Evolutionary conservation across 2,113 vertebrate species (phyloP), one percentile per base, ranked within the genome.

Genomic region (Pagrus major): DNA sequence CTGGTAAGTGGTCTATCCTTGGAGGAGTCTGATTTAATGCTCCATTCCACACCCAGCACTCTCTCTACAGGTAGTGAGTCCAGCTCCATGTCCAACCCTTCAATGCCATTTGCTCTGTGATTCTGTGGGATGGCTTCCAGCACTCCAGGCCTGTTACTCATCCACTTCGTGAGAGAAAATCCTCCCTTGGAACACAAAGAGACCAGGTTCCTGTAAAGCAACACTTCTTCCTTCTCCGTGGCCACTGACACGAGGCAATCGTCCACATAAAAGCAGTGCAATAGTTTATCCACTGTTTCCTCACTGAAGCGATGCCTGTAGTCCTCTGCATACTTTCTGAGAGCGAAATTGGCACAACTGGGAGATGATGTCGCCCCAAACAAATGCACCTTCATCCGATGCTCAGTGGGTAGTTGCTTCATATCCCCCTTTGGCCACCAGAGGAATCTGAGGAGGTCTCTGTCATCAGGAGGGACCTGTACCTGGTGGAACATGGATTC

Each of bases 41-140:
- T 52, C 49, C 49, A 52, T 52, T 52, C 49, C 49, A 52, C n/a
- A 52, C n/a, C 49, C 49, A 52, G 49, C 49, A 52, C 49, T 52
- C 49, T 23, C 49, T 52, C 49, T 5, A 52, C 49, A 52, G 49
- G 49, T 52, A 25, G 10, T 2, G 10, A 52, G n/a, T 52, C 49
- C 49, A 52, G 49, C 49, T 52, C 49, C 49, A 52, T 25, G 49
- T 51, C 47, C 47, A 51, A 51, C 9, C 49, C 49, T 25, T 25
- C 11, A 25, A 52, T 12, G 49, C 49, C 49, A 14, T 52, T 52
- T 52, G 49, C 49, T 52, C n/a, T 52, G 49, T 52, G 49, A 52
- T 52, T 52, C 49, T 52, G n/a, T 14, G 49, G 49, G 49, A 52
- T 52, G 49, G n/a, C 49, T 25, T 52, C 49, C 49, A 52, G n/a